Evolutionary conservation across 2,113 vertebrate species (phyloP).

Genomic region (Petaurus breviceps): DNA sequence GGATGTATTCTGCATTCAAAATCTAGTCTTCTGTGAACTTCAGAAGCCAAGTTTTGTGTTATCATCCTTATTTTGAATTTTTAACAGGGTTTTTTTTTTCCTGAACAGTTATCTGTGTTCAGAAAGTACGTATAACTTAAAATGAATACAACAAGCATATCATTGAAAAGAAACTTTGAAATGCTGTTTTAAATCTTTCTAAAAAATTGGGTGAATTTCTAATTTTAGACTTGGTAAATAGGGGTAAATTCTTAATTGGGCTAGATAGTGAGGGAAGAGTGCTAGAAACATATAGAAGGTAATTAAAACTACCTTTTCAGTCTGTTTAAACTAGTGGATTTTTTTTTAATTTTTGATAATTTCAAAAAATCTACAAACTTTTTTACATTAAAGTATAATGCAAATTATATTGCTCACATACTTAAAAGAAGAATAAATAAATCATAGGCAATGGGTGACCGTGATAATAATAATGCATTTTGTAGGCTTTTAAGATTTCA

Average conservation of each 20-base stretch:
- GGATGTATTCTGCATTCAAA: not conserved
- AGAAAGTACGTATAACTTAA: not conserved
- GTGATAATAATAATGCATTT: not conserved
- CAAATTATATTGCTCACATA: not conserved
- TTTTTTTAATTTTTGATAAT: not conserved
- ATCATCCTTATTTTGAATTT: constrained; percentile 17
- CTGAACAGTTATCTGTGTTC: not conserved
- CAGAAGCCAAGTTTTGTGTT: not conserved
- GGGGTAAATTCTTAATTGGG: not conserved
- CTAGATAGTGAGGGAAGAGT: not conserved
- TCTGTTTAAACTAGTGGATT: not conserved
- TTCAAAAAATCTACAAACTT: not conserved
- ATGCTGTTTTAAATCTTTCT: not conserved
- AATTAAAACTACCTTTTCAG: not conserved
- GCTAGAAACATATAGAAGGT: constrained; percentile 4
- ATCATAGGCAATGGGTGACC: not conserved
- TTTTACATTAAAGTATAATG: not conserved
- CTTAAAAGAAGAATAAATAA: not conserved
- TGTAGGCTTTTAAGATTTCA: not conserved
- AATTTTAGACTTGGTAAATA: not conserved
- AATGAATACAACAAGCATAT: constrained; percentile 9
- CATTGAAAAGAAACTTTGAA: constrained; percentile 21
- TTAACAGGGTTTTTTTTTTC: not conserved
- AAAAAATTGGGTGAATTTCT: not conserved
- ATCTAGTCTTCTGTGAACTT: not conserved